Evolutionary conservation across 2,113 vertebrate species (phyloP).

Genomic region (Pachycephala philippinensis): DNA sequence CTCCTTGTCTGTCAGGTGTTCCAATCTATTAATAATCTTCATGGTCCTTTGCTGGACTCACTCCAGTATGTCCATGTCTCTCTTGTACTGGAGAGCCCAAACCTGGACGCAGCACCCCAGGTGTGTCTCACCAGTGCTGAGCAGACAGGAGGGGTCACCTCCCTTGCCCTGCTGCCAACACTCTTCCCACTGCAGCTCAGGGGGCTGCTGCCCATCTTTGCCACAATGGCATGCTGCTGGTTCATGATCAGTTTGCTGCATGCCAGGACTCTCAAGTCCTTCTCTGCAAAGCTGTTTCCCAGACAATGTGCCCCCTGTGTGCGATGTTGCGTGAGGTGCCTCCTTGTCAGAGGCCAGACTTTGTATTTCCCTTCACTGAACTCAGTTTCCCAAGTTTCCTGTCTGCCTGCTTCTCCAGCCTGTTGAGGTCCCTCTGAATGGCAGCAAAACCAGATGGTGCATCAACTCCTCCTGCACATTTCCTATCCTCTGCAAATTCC

Average conservation of each 20-base stretch:
- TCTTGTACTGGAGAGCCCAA: neutral
- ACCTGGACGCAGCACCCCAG: neutral
- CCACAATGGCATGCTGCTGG: neutral
- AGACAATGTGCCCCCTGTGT: accelerated
- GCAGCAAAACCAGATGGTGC: neutral
- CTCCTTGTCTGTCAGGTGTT: neutral
- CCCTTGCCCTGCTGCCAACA: neutral
- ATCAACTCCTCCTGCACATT: neutral
- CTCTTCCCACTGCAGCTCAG: neutral
- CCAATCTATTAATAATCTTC: neutral
- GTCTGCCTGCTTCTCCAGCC: neutral
- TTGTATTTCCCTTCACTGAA: neutral
- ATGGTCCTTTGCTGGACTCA: neutral
- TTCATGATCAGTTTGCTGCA: neutral
- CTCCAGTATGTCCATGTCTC: neutral
- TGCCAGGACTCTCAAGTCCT: accelerated
- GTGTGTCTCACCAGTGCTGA: neutral
- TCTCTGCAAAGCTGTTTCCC: neutral
- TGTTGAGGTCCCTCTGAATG: neutral
- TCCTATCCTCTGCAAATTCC: neutral
- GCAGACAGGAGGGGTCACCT: neutral
- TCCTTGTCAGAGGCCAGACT: neutral
- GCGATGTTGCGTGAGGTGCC: neutral
- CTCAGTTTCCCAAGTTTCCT: neutral
- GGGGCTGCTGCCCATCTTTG: neutral